These are phyloP conservation scores for Notoglanidium macrostoma DNA, from an alignment of 2,797 vertebrate species.

Conservation along the genomic window DNA sequence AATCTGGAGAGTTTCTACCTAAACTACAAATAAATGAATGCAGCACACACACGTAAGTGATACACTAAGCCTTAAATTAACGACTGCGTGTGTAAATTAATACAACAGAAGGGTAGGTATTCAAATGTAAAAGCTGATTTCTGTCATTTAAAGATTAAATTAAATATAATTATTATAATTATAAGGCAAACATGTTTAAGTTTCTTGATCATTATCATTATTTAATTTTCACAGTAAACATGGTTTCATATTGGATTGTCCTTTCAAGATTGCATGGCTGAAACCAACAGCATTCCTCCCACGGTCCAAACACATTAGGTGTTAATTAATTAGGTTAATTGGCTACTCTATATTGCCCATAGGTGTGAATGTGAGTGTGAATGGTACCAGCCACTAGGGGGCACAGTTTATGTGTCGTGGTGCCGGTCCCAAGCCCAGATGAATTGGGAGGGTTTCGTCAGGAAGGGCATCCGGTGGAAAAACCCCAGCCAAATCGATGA, in stretches of 20 bases:
- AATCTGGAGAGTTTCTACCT: constrained; percentile 3
- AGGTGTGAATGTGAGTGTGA: too few relatives aligned
- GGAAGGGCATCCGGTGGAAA: too few relatives aligned
- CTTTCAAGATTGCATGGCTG: not conserved
- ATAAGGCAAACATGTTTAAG: not conserved
- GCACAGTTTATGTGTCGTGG: too few relatives aligned
- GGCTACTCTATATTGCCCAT: too few relatives aligned
- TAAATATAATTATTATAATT: not conserved
- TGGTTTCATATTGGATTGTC: not conserved
- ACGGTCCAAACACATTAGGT: too few relatives aligned
- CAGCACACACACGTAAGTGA: not conserved
- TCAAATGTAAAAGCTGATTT: not conserved
- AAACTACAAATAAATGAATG: not conserved
- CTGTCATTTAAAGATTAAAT: not conserved
- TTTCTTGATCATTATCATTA: not conserved
- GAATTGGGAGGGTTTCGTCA: too few relatives aligned
- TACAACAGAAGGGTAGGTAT: not conserved
- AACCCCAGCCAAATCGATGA: too few relatives aligned
- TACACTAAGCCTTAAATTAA: not conserved
- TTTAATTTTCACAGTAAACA: not conserved
- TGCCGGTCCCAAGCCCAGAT: too few relatives aligned
- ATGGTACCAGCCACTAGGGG: too few relatives aligned
- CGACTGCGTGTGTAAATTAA: not conserved
- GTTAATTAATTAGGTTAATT: too few relatives aligned
- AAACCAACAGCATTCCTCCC: not conserved